Conservation (phyloP, 2,888 invertebrate species). For the Toxonevra muliebris region DNA sequence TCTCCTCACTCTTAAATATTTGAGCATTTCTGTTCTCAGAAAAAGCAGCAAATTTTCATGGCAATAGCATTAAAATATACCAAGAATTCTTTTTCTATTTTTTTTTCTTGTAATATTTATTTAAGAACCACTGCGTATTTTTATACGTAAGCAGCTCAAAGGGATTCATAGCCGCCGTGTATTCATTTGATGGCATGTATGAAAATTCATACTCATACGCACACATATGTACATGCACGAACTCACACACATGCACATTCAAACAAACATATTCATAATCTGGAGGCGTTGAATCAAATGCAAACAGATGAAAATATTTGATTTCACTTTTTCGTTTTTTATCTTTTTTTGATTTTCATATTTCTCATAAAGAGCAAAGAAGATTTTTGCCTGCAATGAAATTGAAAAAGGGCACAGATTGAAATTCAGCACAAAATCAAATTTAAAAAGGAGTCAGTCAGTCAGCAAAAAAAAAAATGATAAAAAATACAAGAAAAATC, state of each 20-base stretch:
- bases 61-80: too few species aligned
- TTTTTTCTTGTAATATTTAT: neutral
- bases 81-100: neutral
- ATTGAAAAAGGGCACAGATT: conserved; percentile 13
- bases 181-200: neutral
- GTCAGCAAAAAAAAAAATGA: too few species aligned
- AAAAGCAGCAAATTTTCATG: too few species aligned
- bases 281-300: conserved; percentile 39
- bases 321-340: neutral
- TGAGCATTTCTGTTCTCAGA: too few species aligned
- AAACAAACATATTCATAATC: conserved; percentile 22
- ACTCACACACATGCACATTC: conserved; percentile 9
- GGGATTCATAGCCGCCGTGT: neutral
- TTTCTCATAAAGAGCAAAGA: conserved; percentile 2
- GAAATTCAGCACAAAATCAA: conserved; percentile 22
- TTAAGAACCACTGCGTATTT: conserved; percentile 17
- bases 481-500: neutral
- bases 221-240: conserved; percentile 4
- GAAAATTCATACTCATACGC: neutral
- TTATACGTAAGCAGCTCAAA: neutral
- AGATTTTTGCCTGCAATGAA: neutral
- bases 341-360: neutral
- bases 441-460: neutral
- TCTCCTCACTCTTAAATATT: too few species aligned
- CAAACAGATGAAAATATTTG: conserved; percentile 33